Percentiles rank a stretch among this genome's conserved stretches.
Evolutionary conservation across 2,888 invertebrate species (phyloP).

Genomic region (Patella ulyssiponensis): DNA sequence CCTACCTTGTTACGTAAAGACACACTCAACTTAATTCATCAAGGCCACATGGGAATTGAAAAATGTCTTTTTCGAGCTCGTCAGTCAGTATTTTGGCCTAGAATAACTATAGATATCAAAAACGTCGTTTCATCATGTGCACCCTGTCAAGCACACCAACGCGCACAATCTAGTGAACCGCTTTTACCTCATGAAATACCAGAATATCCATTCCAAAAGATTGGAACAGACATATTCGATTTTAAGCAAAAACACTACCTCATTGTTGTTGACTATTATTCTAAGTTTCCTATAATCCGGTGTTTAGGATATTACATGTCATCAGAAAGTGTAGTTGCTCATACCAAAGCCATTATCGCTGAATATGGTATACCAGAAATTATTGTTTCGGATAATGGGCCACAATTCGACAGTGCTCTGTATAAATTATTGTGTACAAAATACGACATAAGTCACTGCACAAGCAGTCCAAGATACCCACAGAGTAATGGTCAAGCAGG

Average conservation of each 20-base stretch:
- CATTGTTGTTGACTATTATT: slow-evolving; percentile 16
- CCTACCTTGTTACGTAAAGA: neutral
- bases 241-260: slow-evolving; percentile 3
- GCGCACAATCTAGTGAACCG: slow-evolving; percentile 4
- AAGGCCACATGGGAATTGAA: slow-evolving; percentile 8
- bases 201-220: slow-evolving; percentile 9
- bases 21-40: neutral
- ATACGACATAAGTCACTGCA: neutral
- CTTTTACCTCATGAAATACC: slow-evolving; percentile 11
- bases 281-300: neutral
- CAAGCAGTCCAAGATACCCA: slow-evolving; percentile 9
- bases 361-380: neutral
- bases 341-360: neutral
- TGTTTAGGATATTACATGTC: neutral
- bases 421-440: neutral
- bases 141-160: neutral
- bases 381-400: slow-evolving; percentile 1
- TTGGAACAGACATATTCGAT: slow-evolving; percentile 14
- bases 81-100: slow-evolving; percentile 13
- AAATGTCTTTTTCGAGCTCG: neutral
- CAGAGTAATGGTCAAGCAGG: neutral
- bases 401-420: neutral
- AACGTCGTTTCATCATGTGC: slow-evolving; percentile 9
- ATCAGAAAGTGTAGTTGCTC: neutral
- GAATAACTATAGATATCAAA: slow-evolving; percentile 11